These are phyloP conservation scores for Hypomecis atomaria DNA, from an alignment of 2,888 invertebrate species.

Conservation along the genomic window DNA sequence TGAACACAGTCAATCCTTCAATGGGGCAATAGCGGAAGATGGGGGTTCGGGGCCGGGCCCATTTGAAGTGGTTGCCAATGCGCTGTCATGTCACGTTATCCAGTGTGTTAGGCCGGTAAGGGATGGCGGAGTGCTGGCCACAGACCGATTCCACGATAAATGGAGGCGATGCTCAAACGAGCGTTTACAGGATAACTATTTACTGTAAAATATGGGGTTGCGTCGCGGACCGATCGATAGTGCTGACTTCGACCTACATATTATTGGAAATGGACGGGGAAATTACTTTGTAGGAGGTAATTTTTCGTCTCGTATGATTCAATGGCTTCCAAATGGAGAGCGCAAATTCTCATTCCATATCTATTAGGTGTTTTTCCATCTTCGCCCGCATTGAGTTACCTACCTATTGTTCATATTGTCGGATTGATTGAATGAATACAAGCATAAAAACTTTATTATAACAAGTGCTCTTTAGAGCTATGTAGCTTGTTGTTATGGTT, in stretches of 20 bases:
- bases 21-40: slow-evolving; percentile 41
- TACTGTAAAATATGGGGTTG: slow-evolving; percentile 62
- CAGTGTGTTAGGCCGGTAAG: slow-evolving; percentile 59
- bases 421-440: too few species aligned
- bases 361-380: too few species aligned
- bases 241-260: slow-evolving; percentile 46
- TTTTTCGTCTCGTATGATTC: too few species aligned
- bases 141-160: slow-evolving; percentile 60
- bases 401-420: too few species aligned
- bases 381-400: too few species aligned
- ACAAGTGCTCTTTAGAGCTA: too few species aligned
- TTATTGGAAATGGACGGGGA: slow-evolving; percentile 47
- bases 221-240: slow-evolving; percentile 53
- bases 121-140: slow-evolving; percentile 54
- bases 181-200: slow-evolving; percentile 61
- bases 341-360: too few species aligned
- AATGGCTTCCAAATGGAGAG: too few species aligned
- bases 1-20: slow-evolving; percentile 33
- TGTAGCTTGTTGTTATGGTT: too few species aligned
- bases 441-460: too few species aligned
- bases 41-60: slow-evolving; percentile 41
- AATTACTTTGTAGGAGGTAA: slow-evolving; percentile 6
- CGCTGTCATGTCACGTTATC: slow-evolving; percentile 65
- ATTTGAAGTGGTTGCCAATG: slow-evolving; percentile 47
- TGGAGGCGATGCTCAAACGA: slow-evolving; percentile 58